Evolutionary conservation across 1,140 invertebrate species (phyloP), one percentile per base, ranked within the genome.

Genomic region (Drosophila punjabiensis): DNA sequence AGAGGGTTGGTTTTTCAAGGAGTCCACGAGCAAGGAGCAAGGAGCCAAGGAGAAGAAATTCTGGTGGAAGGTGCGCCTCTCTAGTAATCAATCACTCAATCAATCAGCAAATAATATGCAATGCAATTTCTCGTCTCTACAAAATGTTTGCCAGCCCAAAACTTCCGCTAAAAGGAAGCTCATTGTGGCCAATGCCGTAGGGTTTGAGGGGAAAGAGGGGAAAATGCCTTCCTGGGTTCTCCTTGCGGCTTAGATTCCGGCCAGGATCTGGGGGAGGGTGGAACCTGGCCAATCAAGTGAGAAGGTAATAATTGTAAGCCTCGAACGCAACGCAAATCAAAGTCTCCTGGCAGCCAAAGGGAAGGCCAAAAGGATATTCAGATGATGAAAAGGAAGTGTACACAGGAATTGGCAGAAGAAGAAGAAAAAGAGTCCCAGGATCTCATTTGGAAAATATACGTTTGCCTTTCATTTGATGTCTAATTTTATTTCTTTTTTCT

Each of bases 91-190:
- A 89, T 89, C 86, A 89, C 86, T 89, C 86, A 89, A 89, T 89
- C 86, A 89, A 89, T 90, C 86, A 89, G 86, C 87, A 90, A 90
- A 86, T 89, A 89, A 89, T 89, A 89, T 90, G 86, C 85, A 89
- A 89, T 89, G 85, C 83, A 89, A 90, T 82, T 89, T 82, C 77
- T 79, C 82, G 76, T 81, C 82, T 81, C 61, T 66, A 62, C 75
- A 82, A 78, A 87, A 88, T 88, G 80, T 87, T 87, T 87, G 84
- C 68, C 84, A 73, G 76, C 39, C 66, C 59, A 82, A 87, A 88
- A 71, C 67, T 79, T 79, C 71, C 71, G 71, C 45, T 16, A 65
- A 69, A 58, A 71, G 68, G 68, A 74, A 61, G 71, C 71, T 60
- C 67, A 61, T 73, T 61, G 70, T 61, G 55, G 70, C 30, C 37